Percentiles rank a stretch among this genome's conserved stretches.
Conservation (phyloP, 2,797 vertebrate species). For the Pipistrellus nathusii region DNA sequence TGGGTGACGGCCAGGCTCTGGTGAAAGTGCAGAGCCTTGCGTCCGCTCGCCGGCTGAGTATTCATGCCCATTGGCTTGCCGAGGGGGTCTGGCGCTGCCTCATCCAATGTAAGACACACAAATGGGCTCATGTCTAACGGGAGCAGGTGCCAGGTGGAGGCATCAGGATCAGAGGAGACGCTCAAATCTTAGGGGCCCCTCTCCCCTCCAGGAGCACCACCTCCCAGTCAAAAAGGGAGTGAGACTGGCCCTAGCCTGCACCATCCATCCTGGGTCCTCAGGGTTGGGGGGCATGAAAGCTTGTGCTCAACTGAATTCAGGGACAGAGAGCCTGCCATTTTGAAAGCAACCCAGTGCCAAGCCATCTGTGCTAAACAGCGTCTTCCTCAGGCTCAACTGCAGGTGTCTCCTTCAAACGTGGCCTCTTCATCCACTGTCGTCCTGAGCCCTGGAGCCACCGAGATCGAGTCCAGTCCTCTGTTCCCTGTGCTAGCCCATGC, state of each 20-base stretch:
- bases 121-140: neutral
- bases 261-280: neutral
- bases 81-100: neutral
- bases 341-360: neutral
- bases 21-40: neutral
- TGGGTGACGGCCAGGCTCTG: neutral
- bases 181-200: neutral
- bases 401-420: neutral
- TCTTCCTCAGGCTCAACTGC: neutral
- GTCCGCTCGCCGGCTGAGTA: neutral
- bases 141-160: neutral
- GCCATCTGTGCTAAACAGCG: neutral
- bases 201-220: neutral
- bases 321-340: neutral
- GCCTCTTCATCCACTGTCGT: neutral
- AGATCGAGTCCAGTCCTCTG: neutral
- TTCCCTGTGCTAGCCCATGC: neutral
- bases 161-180: neutral
- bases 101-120: neutral
- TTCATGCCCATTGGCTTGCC: neutral
- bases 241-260: neutral
- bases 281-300: neutral
- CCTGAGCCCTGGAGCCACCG: neutral
- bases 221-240: neutral
- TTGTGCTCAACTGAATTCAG: neutral